Conservation (phyloP, 1,140 invertebrate genomes). For the Tenebrio molitor region DNA sequence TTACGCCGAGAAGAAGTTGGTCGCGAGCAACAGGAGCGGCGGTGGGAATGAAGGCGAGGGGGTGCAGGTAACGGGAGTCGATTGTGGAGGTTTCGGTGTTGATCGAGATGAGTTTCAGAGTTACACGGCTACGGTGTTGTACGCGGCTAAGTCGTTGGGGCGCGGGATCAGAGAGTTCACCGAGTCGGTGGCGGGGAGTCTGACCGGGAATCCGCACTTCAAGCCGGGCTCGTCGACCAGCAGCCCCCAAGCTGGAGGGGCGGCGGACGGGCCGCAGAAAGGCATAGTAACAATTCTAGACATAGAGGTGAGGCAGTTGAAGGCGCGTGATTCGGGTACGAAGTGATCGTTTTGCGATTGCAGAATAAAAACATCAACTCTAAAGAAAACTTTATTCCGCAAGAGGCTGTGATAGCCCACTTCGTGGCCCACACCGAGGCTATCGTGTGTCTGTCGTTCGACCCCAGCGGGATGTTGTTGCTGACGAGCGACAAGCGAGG, state of each 20-base stretch:
- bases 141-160: slow-evolving; percentile 93
- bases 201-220: slow-evolving; percentile 76
- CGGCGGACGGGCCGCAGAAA: slow-evolving; percentile 75
- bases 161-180: slow-evolving; percentile 89
- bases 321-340: too few species aligned
- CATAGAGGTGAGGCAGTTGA: slow-evolving; percentile 79
- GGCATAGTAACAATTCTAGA: slow-evolving; percentile 93
- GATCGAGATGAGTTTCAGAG: slow-evolving; percentile 75
- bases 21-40: slow-evolving; percentile 85
- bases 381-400: slow-evolving; percentile 67
- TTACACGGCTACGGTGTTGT: slow-evolving; percentile 95
- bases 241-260: slow-evolving; percentile 65
- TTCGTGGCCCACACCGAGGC: slow-evolving; percentile 95
- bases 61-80: slow-evolving; percentile 58
- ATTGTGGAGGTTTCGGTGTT: slow-evolving; percentile 1
- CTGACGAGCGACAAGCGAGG: slow-evolving; percentile 94
- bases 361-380: slow-evolving; percentile 52
- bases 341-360: slow-evolving; percentile 36
- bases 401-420: slow-evolving; percentile 88
- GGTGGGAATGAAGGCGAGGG: slow-evolving; percentile 83
- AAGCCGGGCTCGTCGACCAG: slow-evolving; percentile 64
- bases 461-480: slow-evolving; percentile 91
- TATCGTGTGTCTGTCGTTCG: slow-evolving; percentile 92
- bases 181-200: slow-evolving; percentile 93
- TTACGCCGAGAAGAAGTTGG: slow-evolving; percentile 88